phyloP scores from a whole-genome alignment of 1,140 invertebrate genomes.

The Leptoteleia sp. region DNA sequence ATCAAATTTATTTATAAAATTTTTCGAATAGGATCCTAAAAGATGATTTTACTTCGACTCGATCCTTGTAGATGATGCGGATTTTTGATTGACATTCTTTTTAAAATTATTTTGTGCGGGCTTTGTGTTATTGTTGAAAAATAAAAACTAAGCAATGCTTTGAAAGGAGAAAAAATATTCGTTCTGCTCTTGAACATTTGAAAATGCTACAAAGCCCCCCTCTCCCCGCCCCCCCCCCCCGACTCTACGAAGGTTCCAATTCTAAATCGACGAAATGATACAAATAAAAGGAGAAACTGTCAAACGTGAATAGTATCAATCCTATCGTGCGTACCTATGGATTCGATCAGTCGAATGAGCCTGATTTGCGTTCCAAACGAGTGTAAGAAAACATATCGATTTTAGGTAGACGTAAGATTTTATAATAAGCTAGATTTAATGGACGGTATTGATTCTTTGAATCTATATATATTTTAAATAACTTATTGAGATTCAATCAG shows the following conservation, averaged over 20 bases:
- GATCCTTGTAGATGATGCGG: neutral
- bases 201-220: constrained; percentile 24
- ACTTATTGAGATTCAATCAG: constrained; percentile 17
- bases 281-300: constrained; percentile 42
- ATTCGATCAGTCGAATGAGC: constrained; percentile 59
- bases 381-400: constrained; percentile 63
- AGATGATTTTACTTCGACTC: no score
- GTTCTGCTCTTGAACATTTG: constrained; percentile 13
- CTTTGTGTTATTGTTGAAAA: constrained; percentile 31
- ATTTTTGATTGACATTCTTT: neutral
- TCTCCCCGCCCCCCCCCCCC: constrained; percentile 6
- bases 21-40: no score
- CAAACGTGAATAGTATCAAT: constrained; percentile 53
- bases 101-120: neutral
- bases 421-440: constrained; percentile 51
- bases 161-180: neutral
- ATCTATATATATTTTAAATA: constrained; percentile 51
- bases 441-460: constrained; percentile 49
- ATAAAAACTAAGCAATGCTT: neutral
- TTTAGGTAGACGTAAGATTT: constrained; percentile 49
- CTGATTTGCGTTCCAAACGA: constrained; percentile 57
- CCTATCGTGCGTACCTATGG: constrained; percentile 56
- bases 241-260: constrained; percentile 44
- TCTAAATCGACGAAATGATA: constrained; percentile 57
- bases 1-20: no score